These are phyloP conservation scores for Meteorus cinctellus DNA, from an alignment of 2,888 invertebrate species.

Conservation along the genomic window DNA sequence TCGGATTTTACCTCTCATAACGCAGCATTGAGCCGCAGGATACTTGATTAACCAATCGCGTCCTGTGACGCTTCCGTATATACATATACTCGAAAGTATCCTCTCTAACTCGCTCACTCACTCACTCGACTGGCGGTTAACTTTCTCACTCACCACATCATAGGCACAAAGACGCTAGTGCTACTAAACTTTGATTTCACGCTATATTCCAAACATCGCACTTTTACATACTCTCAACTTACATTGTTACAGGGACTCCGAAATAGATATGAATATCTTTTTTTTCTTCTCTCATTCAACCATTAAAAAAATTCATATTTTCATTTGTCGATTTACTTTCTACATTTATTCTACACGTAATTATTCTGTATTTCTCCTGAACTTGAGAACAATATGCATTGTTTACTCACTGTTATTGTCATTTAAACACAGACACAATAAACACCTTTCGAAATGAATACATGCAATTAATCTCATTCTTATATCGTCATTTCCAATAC, in stretches of 20 bases:
- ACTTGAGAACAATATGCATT: not conserved
- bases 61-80: conserved; percentile 63
- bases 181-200: not conserved
- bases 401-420: not conserved
- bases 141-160: conserved; percentile 21
- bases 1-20: conserved; percentile 71
- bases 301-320: not conserved
- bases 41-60: conserved; percentile 72
- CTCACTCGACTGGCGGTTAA: conserved; percentile 15
- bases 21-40: conserved; percentile 70
- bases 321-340: not conserved
- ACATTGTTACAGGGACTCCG: not conserved
- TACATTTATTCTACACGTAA: not conserved
- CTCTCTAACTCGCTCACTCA: conserved; percentile 28
- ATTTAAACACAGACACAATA: not conserved
- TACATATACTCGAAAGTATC: conserved; percentile 40
- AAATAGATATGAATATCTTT: not conserved
- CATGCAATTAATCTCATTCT: not conserved
- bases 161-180: conserved; percentile 5
- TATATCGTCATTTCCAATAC: too few species aligned
- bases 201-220: conserved; percentile 7
- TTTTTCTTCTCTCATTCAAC: not conserved
- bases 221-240: conserved; percentile 9
- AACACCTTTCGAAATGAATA: not conserved
- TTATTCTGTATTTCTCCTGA: not conserved